Conservation (phyloP, 2,888 invertebrate genomes). For the Cetonia aurata region DNA sequence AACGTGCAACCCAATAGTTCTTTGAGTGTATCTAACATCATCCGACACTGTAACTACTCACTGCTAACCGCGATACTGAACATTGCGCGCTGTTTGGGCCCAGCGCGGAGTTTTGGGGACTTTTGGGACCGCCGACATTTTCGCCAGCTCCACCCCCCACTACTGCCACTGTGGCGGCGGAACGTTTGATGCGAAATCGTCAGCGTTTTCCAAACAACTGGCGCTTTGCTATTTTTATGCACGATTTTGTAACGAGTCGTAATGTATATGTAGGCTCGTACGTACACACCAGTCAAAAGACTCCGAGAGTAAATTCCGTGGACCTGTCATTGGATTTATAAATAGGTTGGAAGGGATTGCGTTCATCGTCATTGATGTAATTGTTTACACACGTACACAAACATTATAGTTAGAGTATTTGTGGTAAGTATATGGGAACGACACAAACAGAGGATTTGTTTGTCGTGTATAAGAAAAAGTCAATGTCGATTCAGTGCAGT, state of each 20-base stretch:
- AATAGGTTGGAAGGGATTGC: constrained; percentile 5
- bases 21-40: constrained; percentile 64
- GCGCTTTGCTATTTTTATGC: constrained; percentile 36
- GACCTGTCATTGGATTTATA: constrained; percentile 38
- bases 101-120: not conserved
- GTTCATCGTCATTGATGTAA: constrained; percentile 16
- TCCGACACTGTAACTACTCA: constrained; percentile 51
- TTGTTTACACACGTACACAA: not conserved
- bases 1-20: constrained; percentile 61
- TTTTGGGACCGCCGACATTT: constrained; percentile 21
- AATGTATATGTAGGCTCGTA: too few species aligned
- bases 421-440: too few species aligned
- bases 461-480: too few species aligned
- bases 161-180: too few species aligned
- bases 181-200: too few species aligned
- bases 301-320: constrained; percentile 20
- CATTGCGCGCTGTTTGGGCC: not conserved
- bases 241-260: not conserved
- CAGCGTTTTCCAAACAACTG: constrained; percentile 41
- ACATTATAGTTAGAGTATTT: not conserved
- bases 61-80: constrained; percentile 40
- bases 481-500: too few species aligned
- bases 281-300: not conserved
- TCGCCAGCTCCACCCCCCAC: constrained; percentile 33
- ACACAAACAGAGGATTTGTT: too few species aligned